A percentile compares a stretch with the other conserved stretches of the same genome.
Evolutionary conservation across 2,888 invertebrate species (phyloP).

Genomic region (Drosophila infuscata): DNA sequence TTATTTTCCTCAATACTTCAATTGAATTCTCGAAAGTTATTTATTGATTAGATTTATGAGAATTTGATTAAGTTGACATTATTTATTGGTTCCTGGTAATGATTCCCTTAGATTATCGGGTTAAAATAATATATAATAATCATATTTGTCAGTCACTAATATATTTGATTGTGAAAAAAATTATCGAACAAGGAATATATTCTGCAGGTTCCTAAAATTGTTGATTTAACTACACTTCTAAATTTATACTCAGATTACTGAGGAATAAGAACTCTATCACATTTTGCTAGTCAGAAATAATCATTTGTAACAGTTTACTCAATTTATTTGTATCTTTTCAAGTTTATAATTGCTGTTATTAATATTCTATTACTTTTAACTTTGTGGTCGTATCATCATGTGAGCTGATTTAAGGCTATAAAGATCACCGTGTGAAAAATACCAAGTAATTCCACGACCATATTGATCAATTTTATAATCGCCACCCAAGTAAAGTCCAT

Average conservation of each 20-base stretch:
- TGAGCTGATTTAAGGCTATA: slow-evolving; percentile 86
- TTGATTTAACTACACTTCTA: neutral
- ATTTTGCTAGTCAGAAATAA: neutral
- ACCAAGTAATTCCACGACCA: slow-evolving; percentile 61
- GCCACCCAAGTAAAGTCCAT: slow-evolving; percentile 87
- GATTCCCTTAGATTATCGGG: neutral
- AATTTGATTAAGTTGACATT: neutral
- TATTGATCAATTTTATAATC: slow-evolving; percentile 85
- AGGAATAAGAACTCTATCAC: neutral
- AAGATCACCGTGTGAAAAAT: slow-evolving; percentile 86
- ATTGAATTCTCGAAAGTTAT: neutral
- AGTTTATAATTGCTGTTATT: neutral
- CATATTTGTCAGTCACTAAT: neutral
- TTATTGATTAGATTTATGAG: neutral
- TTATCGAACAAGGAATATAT: neutral
- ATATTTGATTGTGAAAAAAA: neutral
- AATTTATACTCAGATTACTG: neutral
- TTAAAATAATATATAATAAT: neutral
- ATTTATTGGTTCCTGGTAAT: neutral
- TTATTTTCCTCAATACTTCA: neutral
- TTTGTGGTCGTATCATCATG: slow-evolving; percentile 88
- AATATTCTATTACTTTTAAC: neutral
- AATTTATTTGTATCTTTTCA: neutral
- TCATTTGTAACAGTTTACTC: neutral
- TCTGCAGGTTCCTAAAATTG: neutral